Conservation (phyloP, 1,140 invertebrate species). For the Drosophila tani region DNA sequence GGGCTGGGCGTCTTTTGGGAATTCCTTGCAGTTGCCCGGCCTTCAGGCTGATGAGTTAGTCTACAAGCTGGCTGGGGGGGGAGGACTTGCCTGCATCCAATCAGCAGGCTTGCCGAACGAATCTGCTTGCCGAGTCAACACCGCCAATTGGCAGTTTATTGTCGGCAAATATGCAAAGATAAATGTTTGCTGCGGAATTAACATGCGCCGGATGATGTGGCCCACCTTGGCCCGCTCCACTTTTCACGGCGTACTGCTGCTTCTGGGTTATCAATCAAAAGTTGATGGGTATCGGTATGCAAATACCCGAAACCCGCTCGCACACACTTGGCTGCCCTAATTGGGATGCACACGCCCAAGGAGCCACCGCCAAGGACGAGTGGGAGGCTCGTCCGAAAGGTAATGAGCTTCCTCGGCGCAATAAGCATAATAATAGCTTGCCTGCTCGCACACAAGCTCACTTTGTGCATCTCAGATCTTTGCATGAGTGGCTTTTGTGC, state of each 20-base stretch:
- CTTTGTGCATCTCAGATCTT: conserved; percentile 34
- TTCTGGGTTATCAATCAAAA: conserved; percentile 31
- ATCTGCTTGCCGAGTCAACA: conserved; percentile 55
- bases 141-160: conserved; percentile 68
- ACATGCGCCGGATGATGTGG: neutral
- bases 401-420: conserved; percentile 61
- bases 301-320: conserved; percentile 20
- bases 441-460: conserved; percentile 23
- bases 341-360: conserved; percentile 36
- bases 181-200: conserved; percentile 42
- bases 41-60: conserved; percentile 14
- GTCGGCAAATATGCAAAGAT: conserved; percentile 61
- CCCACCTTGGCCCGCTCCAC: neutral
- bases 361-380: conserved; percentile 25
- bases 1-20: neutral
- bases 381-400: conserved; percentile 22
- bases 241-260: neutral
- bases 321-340: conserved; percentile 20
- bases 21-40: conserved; percentile 8
- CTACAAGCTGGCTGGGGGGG: neutral
- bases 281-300: conserved; percentile 35
- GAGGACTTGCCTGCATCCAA: conserved; percentile 28
- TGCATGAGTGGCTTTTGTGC: conserved; percentile 68
- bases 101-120: conserved; percentile 19
- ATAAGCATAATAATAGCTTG: conserved; percentile 73